A percentile compares a stretch with the other conserved stretches of the same genome.
Conservation (phyloP, 2,113 vertebrate genomes). For the Gymnarchus niloticus region DNA sequence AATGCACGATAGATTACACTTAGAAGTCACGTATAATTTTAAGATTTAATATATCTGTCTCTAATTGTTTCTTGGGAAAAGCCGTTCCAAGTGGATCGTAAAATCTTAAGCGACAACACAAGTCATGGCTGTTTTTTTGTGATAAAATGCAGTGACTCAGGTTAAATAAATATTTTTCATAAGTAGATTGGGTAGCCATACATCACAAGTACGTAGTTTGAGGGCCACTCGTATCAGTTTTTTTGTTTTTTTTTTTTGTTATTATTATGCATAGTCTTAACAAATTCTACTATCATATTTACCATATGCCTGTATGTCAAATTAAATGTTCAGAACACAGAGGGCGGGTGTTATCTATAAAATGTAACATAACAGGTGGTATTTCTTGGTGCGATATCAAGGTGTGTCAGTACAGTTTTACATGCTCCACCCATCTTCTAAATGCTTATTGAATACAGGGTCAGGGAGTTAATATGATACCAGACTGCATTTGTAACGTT, state of each 20-base stretch:
- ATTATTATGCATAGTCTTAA: not conserved
- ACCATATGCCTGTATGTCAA: not conserved
- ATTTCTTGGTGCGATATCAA: too few relatives aligned
- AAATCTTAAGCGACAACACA: not conserved
- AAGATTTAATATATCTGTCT: conserved; percentile 36
- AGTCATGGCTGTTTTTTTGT: not conserved
- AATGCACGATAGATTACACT: conserved; percentile 53
- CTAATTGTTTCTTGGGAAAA: not conserved
- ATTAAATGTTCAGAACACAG: not conserved
- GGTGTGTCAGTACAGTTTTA: not conserved
- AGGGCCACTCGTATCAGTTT: not conserved
- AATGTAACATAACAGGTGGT: not conserved
- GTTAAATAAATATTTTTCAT: not conserved
- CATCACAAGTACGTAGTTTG: not conserved
- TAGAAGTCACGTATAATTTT: conserved; percentile 49
- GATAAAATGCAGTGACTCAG: not conserved
- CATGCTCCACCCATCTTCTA: not conserved
- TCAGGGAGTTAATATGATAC: not conserved
- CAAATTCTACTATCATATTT: not conserved
- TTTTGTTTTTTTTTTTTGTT: not conserved
- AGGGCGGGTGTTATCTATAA: not conserved
- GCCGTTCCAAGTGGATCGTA: not conserved
- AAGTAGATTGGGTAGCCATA: not conserved
- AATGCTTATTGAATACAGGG: not conserved
- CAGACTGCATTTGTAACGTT: not conserved